Base-by-base conservation (phyloP, 2,888 invertebrate genomes). In the Panzeria rudis region DNA sequence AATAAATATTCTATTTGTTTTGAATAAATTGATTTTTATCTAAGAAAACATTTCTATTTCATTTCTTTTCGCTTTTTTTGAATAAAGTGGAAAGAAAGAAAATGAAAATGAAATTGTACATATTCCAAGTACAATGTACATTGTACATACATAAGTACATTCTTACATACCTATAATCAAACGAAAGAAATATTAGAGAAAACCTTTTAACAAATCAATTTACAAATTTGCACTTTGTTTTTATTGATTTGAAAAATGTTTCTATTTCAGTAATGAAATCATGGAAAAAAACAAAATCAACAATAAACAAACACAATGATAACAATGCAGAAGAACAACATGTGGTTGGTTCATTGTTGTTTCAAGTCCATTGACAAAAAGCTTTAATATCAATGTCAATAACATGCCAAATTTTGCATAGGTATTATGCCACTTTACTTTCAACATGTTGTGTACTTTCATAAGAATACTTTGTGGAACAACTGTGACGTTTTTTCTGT, bases 331-430 rank as follows among this genome's bases (percentile, higher is more conserved):
- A 44, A 68, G 52, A 32, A 75, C 71, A 68, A 75, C 66, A 75
- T 66, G 59, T 59, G 35, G 59, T 44, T 59, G 35, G 59, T 44
- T 81, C 11, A 52, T 69, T 62, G 69, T 69, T 62, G 13, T 59
- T 78, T 81, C 75, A 68, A 81, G 81, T 75, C 75, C 81, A 81
- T 61, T 81, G 75, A 25, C 61, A 81, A 81, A 38, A 62, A 29
- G 52, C 15, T 61, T 11, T 44, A 32, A 32, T 75, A 54, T 52
- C 81, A 84, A 77, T 81, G 84, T 84, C 84, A 84, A 73, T 84
- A 81, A 73, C 81, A 68, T 84, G 73, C 68, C 77, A 77, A 68
- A 56, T 32, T 50, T 80, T 66, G 35, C 32, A 38, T 56, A 52
- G 54, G 62, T 56, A 54, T 56, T 56, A 62, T 82, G 75, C 62